Conservation (phyloP, 2,797 vertebrate genomes). For the Neomorphus geoffroyi region DNA sequence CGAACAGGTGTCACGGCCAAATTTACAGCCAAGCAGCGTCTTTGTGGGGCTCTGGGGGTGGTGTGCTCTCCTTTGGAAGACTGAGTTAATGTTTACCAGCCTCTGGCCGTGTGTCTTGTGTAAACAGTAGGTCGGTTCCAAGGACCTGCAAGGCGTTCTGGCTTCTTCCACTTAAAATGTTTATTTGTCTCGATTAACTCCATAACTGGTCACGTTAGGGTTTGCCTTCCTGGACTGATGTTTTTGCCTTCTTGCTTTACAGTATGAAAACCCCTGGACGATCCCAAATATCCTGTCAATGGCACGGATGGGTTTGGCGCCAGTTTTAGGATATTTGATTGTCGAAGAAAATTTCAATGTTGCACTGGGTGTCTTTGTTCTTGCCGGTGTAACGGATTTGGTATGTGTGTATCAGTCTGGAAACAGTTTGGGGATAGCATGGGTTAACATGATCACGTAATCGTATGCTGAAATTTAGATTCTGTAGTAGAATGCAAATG, state of each 20-base stretch:
- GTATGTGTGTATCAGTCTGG: slow-evolving; percentile 70
- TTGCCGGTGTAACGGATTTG: slow-evolving; percentile 94
- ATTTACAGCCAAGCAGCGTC: too few relatives aligned
- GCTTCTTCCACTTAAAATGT: accelerated
- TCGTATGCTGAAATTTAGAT: accelerated
- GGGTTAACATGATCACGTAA: accelerated
- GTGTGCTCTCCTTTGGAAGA: too few relatives aligned
- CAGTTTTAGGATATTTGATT: slow-evolving; percentile 90
- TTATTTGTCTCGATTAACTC: neutral
- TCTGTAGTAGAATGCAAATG: accelerated
- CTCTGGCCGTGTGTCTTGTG: neutral
- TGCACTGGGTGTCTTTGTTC: slow-evolving; percentile 88
- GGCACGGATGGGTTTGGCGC: slow-evolving; percentile 90
- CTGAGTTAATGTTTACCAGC: neutral
- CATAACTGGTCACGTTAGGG: accelerated
- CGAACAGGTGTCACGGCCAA: too few relatives aligned
- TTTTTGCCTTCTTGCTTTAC: neutral
- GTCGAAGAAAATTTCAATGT: slow-evolving; percentile 89
- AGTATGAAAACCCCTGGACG: slow-evolving; percentile 99
- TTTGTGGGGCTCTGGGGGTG: too few relatives aligned
- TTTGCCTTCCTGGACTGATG: neutral
- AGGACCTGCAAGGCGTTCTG: neutral
- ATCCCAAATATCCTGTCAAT: slow-evolving; percentile 94
- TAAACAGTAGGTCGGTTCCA: accelerated
- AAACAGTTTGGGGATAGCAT: accelerated